A percentile compares a stretch with the other conserved stretches of the same genome.
Evolutionary conservation across 2,113 vertebrate genomes (phyloP).

Genomic region (Pyrgilauda ruficollis): DNA sequence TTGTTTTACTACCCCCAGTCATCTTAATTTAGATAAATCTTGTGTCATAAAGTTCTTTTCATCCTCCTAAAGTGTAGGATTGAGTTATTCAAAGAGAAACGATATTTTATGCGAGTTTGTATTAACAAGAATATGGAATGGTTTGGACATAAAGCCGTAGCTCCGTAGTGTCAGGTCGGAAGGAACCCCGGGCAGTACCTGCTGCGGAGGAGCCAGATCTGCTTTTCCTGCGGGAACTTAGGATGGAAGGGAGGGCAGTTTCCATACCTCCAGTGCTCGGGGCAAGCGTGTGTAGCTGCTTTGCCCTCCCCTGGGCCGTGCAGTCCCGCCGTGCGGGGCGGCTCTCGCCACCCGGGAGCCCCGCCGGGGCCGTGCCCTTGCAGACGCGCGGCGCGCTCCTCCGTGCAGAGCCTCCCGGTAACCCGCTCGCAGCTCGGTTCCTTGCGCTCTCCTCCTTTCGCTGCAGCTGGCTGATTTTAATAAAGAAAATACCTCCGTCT

Average conservation of each 20-base stretch:
- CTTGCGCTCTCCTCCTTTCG: neutral
- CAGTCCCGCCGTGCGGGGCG: neutral
- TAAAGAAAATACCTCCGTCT: conserved; percentile 17
- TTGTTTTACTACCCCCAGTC: neutral
- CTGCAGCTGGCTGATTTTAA: conserved; percentile 6
- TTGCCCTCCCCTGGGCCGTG: neutral
- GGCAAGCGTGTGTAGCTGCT: neutral
- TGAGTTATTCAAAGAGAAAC: conserved; percentile 4
- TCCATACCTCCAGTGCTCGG: neutral
- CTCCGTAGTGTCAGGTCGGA: neutral
- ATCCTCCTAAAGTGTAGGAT: neutral
- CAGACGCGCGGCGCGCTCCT: neutral
- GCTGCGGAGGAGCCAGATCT: neutral
- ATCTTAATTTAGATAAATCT: neutral
- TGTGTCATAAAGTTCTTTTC: neutral
- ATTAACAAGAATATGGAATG: neutral
- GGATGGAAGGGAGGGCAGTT: fast-evolving
- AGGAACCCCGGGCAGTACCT: neutral
- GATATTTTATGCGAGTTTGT: neutral
- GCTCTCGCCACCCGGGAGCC: neutral
- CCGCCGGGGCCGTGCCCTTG: neutral
- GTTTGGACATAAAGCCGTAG: neutral
- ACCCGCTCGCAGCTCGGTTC: neutral
- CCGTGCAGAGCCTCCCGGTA: neutral
- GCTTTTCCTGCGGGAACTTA: neutral